Base-by-base conservation (phyloP, 1,140 invertebrate genomes). In the Eueides isabella region DNA sequence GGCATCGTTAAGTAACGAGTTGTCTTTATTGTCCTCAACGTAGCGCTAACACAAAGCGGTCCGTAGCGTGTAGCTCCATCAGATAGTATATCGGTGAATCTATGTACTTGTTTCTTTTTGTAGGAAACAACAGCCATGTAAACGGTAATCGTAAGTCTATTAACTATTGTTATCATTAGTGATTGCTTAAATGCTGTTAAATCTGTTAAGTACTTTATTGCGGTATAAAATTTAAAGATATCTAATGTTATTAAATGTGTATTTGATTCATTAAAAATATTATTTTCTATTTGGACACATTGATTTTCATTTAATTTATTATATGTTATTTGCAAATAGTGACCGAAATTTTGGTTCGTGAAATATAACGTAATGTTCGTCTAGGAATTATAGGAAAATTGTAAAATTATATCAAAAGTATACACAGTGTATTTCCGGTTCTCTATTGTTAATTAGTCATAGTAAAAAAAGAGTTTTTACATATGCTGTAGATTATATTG, bases 1-100 rank as follows among this genome's bases (percentile, higher is more conserved):
- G 66, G 44, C 30, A 30, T 41, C 66, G 44, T 68, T 68, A 23
- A 61, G 48, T 55, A 68, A 68, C 66, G 66, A 68, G 66, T 68
- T 68, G 28, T 68, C 48, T 14, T 38, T 48, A 55, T 55, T 26
- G 48, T 55, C 48, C 19, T 55, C 19, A 19, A 48, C 31, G 66
- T 67, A 41, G 41, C 29, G 66, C 55, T 61, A 55, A 67, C 66
- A 67, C 66, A 31, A 61, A 67, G 66, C 44, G 66, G 12, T 19
- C 26, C 9, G 48, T 55, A 26, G 48, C 48, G 48, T 55, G 66
- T 6, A 33, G 38, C 38, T 67, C n/a, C 35, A 67, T 67, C 65
- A 67, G 65, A 67, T 67, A 67, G 35, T 6, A 23, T 67, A 67
- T 67, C 65, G 16, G 14, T 28, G 26, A 35, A 41, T 44, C 65